Conservation (phyloP, 2,113 vertebrate species). For the Cervus canadensis region DNA sequence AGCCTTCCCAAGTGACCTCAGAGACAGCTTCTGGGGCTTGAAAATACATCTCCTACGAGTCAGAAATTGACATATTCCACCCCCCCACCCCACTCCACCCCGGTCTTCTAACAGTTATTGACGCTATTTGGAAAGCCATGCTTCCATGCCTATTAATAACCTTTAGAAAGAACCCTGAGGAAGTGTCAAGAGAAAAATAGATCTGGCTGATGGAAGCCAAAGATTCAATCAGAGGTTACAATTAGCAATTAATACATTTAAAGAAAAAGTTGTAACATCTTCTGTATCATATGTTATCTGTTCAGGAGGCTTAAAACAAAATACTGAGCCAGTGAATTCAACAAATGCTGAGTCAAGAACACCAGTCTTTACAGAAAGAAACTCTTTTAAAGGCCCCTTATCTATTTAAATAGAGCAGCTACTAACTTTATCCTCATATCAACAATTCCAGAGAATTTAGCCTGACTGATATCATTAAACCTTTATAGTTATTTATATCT, state of each 20-base stretch:
- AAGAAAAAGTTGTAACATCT: constrained; percentile 37
- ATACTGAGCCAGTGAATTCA: not conserved
- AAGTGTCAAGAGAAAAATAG: constrained; percentile 63
- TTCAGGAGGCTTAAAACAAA: not conserved
- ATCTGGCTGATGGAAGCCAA: constrained; percentile 46
- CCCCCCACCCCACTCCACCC: not conserved
- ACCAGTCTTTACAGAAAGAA: not conserved
- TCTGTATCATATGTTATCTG: not conserved
- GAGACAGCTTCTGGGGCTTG: constrained; percentile 32
- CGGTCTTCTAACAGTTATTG: constrained; percentile 61
- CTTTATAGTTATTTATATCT: not conserved
- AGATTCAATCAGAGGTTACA: constrained; percentile 44
- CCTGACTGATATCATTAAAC: not conserved
- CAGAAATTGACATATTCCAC: constrained; percentile 62
- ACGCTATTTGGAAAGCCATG: constrained; percentile 49
- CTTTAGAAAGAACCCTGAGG: constrained; percentile 47
- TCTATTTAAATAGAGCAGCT: not conserved
- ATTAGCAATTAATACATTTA: constrained; percentile 51
- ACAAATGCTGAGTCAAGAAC: not conserved
- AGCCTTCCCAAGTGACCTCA: constrained; percentile 63
- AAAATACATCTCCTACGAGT: constrained; percentile 55
- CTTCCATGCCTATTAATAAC: constrained; percentile 69
- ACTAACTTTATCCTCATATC: constrained; percentile 34
- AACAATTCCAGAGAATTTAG: not conserved
- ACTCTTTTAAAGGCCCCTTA: not conserved